These are phyloP conservation scores for Orientallactaga bullata DNA, from an alignment of 2,113 vertebrate genomes.

Conservation along the genomic window DNA sequence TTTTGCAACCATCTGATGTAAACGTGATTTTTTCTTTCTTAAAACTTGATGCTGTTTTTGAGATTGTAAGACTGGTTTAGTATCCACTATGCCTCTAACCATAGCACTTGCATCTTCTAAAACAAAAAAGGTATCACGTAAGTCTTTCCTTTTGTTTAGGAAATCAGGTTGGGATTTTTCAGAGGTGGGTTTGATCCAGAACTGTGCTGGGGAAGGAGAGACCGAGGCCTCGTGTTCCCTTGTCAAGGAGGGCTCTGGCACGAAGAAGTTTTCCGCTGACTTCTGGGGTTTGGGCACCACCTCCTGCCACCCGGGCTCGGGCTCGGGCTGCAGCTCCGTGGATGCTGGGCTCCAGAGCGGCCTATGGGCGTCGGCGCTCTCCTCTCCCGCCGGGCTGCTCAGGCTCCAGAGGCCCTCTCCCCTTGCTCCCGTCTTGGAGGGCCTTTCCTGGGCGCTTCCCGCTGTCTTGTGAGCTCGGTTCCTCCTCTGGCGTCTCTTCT, in stretches of 20 bases:
- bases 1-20: not conserved
- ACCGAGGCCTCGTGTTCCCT: not conserved
- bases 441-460: not conserved
- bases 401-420: not conserved
- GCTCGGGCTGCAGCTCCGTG: too few species aligned
- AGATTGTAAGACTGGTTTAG: not conserved
- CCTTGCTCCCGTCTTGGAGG: not conserved
- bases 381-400: not conserved
- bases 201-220: not conserved
- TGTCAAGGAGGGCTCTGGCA: fast-evolving
- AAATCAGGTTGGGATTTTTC: not conserved
- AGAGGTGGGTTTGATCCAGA: not conserved
- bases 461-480: not conserved
- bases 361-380: too few species aligned
- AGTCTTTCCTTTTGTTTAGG: not conserved
- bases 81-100: not conserved
- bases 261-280: not conserved
- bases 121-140: constrained; percentile 11
- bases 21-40: not conserved
- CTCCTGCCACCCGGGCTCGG: not conserved
- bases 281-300: not conserved
- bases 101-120: constrained; percentile 23
- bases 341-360: not conserved
- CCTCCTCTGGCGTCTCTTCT: too few species aligned
- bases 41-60: too few species aligned